phyloP scores from a whole-genome alignment of 2,888 invertebrate genomes.

The Epinotia demarniana region DNA sequence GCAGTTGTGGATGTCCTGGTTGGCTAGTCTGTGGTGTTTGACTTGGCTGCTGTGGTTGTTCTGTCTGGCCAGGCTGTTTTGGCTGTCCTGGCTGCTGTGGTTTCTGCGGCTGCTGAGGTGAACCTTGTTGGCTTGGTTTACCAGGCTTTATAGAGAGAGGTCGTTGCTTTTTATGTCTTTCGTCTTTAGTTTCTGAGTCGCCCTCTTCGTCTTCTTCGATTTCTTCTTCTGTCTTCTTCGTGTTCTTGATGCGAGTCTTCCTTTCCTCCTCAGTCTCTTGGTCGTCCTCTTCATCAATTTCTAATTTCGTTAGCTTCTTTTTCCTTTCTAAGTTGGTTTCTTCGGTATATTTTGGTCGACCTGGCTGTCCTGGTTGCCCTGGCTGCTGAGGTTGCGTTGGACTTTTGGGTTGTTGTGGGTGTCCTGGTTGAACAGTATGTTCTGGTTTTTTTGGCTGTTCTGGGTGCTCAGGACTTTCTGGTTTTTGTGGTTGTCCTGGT shows the following conservation, averaged over 20 bases:
- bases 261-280: not conserved
- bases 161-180: too few relatives aligned
- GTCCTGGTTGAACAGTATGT: not conserved
- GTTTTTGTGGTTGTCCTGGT: conserved; percentile 24
- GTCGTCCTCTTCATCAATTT: not conserved
- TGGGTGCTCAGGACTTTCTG: conserved; percentile 19
- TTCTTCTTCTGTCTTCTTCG: not conserved
- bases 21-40: not conserved
- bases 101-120: conserved; percentile 16
- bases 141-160: not conserved
- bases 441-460: not conserved
- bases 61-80: not conserved
- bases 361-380: not conserved
- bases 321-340: not conserved
- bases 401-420: not conserved
- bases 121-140: conserved; percentile 5
- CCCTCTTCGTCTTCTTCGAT: too few relatives aligned
- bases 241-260: not conserved
- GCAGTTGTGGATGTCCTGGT: too few relatives aligned
- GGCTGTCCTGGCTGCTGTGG: conserved; percentile 1
- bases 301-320: not conserved
- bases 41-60: conserved; percentile 13
- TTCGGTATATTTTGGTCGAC: not conserved
- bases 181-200: too few relatives aligned
- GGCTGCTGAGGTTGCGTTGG: not conserved